Percentiles rank a stretch among this genome's conserved stretches.
Conservation (phyloP, 2,888 invertebrate species). For the Parnassius apollo region DNA sequence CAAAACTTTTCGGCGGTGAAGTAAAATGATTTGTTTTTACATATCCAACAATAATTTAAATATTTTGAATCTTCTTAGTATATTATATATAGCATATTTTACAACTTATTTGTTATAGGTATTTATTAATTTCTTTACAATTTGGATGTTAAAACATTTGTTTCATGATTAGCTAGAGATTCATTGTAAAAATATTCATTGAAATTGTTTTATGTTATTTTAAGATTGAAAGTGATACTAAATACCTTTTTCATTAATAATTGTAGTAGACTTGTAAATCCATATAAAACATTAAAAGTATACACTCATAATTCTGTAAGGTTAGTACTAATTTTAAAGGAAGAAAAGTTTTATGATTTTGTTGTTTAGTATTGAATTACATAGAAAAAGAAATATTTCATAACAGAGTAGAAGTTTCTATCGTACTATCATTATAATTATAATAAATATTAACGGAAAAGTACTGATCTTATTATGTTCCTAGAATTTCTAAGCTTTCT, state of each 20-base stretch:
- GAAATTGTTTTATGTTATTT: conserved; percentile 15
- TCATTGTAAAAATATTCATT: conserved; percentile 12
- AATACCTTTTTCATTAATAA: conserved; percentile 6
- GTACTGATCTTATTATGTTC: no score
- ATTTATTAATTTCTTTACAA: conserved; percentile 29
- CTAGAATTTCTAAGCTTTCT: no score
- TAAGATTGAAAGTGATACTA: conserved; percentile 16
- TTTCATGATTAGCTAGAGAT: conserved; percentile 18
- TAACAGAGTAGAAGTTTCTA: no score
- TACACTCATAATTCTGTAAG: conserved; percentile 3
- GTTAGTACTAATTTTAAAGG: background rate
- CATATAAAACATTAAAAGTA: conserved; percentile 1
- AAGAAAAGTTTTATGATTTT: conserved; percentile 10
- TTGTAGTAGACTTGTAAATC: conserved; percentile 13
- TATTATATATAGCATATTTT: conserved; percentile 27
- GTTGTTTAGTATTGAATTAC: no score
- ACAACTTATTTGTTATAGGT: conserved; percentile 30
- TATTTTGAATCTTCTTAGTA: conserved; percentile 11
- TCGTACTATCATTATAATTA: no score
- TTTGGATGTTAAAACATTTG: conserved; percentile 23
- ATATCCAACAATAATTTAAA: conserved; percentile 34
- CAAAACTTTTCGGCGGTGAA: conserved; percentile 91
- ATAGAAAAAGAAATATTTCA: no score
- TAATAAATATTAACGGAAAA: no score
- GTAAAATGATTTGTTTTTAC: conserved; percentile 64